These are phyloP conservation scores for Tuta absoluta DNA, from an alignment of 2,888 invertebrate genomes.

Conservation along the genomic window DNA sequence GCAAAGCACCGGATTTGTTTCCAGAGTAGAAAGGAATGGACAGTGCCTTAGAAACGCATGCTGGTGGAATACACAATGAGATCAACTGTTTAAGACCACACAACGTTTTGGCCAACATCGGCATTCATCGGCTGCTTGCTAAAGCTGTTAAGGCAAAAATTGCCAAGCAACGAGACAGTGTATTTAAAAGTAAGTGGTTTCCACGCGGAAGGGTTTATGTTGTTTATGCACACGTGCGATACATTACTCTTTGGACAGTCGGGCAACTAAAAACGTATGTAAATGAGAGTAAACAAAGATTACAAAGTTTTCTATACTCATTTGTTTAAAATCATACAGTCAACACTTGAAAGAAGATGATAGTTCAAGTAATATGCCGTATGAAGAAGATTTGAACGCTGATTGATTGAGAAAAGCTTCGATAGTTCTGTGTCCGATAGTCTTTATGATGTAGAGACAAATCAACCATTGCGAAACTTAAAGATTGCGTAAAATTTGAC, in stretches of 20 bases:
- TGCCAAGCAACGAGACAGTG: conserved; percentile 6
- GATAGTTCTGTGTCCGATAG: too few species aligned
- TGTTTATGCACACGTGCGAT: conserved; percentile 9
- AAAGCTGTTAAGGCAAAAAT: not conserved
- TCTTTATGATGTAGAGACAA: not conserved
- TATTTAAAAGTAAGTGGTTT: conserved; percentile 6
- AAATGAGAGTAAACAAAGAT: conserved; percentile 16
- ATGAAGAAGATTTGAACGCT: too few species aligned
- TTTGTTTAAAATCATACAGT: conserved; percentile 4
- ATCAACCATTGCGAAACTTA: not conserved
- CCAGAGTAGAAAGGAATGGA: conserved; percentile 76
- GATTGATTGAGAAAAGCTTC: too few species aligned
- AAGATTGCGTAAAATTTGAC: conserved; percentile 4
- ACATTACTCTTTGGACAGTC: conserved; percentile 24
- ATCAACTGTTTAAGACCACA: conserved; percentile 11
- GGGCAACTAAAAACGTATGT: conserved; percentile 20
- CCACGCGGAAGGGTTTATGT: not conserved
- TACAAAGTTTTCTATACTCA: not conserved
- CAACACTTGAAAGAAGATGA: not conserved
- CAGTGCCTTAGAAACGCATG: conserved; percentile 59
- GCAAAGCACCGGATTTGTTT: conserved; percentile 76
- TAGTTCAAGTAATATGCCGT: too few species aligned
- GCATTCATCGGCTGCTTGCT: not conserved
- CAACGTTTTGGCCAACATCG: not conserved
- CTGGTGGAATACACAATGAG: conserved; percentile 71